These are phyloP conservation scores for Augochlora pura DNA, from an alignment of 1,140 invertebrate species.

Conservation along the genomic window DNA sequence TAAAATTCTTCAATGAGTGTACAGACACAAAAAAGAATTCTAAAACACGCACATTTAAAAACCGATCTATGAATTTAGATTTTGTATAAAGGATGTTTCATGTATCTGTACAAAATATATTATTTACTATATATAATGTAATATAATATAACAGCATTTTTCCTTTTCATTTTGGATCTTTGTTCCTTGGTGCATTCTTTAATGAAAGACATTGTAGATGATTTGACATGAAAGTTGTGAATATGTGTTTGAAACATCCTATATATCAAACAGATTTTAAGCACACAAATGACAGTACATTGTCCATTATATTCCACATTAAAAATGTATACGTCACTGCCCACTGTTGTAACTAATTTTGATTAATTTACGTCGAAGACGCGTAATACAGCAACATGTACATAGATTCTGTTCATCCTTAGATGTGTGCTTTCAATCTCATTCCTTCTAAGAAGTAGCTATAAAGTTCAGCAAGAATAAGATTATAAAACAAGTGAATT, in stretches of 20 bases:
- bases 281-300: conserved; percentile 48
- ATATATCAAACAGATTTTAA: conserved; percentile 51
- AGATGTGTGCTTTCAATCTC: conserved; percentile 53
- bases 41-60: conserved; percentile 31
- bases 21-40: conserved; percentile 9
- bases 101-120: conserved; percentile 33
- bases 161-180: conserved; percentile 14
- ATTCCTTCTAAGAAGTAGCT: conserved; percentile 42
- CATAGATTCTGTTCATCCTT: conserved; percentile 10
- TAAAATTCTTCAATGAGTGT: conserved; percentile 28
- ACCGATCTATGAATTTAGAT: conserved; percentile 41
- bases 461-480: conserved; percentile 47
- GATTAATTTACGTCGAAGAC: neutral
- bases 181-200: conserved; percentile 21
- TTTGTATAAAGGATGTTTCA: conserved; percentile 48
- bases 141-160: conserved; percentile 28
- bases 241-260: conserved; percentile 39
- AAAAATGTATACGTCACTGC: conserved; percentile 1
- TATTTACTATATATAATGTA: conserved; percentile 29
- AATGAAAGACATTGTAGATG: conserved; percentile 33
- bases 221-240: conserved; percentile 11
- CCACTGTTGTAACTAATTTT: conserved; percentile 6
- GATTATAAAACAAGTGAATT: conserved; percentile 32
- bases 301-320: neutral
- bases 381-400: conserved; percentile 2